Percentiles rank a stretch among this genome's conserved stretches.
Evolutionary conservation across 2,797 vertebrate genomes (phyloP).

Genomic region (Xerus rutilus): DNA sequence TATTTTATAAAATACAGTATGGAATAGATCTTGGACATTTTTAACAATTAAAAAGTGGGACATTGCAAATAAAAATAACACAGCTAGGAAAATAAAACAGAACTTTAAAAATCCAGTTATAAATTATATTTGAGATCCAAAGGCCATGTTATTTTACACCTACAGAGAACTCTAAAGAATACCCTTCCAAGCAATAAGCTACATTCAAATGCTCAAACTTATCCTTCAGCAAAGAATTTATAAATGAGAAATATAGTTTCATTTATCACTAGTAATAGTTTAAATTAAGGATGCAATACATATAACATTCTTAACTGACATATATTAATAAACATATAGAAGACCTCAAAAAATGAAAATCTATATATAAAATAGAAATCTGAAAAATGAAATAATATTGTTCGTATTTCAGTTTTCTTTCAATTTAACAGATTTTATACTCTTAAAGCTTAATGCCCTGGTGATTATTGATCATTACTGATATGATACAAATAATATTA

Average conservation of each 20-base stretch:
- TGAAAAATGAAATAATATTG: constrained; percentile 11
- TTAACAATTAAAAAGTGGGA: neutral
- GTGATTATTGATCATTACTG: neutral
- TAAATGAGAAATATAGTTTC: neutral
- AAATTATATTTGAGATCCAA: neutral
- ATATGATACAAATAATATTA: neutral
- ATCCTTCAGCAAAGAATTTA: neutral
- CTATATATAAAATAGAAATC: neutral
- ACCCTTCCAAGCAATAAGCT: neutral
- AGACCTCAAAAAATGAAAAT: neutral
- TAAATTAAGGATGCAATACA: neutral
- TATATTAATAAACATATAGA: neutral
- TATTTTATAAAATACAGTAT: constrained; percentile 13
- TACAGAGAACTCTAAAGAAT: neutral
- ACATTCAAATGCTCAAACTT: neutral
- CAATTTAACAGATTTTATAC: neutral
- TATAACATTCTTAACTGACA: neutral
- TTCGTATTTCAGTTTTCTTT: constrained; percentile 20
- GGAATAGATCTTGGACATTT: neutral
- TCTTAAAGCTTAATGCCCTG: neutral
- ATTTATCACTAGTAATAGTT: neutral
- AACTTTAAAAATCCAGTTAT: neutral
- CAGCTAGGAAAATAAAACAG: neutral
- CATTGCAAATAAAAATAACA: neutral
- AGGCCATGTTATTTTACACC: neutral